These are phyloP conservation scores for Tetragonisca angustula DNA, from an alignment of 2,888 invertebrate species.

Conservation along the genomic window DNA sequence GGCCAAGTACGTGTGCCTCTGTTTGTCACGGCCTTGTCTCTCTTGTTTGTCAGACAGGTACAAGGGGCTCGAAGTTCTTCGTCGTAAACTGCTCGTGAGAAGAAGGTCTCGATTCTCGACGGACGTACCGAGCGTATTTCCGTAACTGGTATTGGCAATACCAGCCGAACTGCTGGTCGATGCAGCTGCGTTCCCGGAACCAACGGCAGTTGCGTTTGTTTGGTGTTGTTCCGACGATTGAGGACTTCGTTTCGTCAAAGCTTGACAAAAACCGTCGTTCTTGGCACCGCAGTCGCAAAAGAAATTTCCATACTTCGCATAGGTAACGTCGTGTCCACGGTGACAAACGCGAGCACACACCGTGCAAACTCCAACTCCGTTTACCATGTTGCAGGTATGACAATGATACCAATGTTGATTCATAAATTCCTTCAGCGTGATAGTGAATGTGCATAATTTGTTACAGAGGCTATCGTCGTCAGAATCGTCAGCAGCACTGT, in stretches of 20 bases:
- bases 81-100: slow-evolving; percentile 86
- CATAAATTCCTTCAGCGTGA: slow-evolving; percentile 99
- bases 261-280: slow-evolving; percentile 92
- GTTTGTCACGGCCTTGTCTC: slow-evolving; percentile 83
- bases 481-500: slow-evolving; percentile 96
- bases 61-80: slow-evolving; percentile 87
- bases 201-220: slow-evolving; percentile 26
- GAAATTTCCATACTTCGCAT: slow-evolving; percentile 99
- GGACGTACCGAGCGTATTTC: slow-evolving; percentile 1
- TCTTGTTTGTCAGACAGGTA: slow-evolving; percentile 83
- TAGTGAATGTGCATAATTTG: slow-evolving; percentile 97
- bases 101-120: slow-evolving; percentile 84
- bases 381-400: slow-evolving; percentile 99
- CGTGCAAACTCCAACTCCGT: slow-evolving; percentile 98
- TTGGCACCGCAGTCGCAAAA: slow-evolving; percentile 99
- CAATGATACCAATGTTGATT: slow-evolving; percentile 99
- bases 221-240: slow-evolving; percentile 84
- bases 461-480: slow-evolving; percentile 95
- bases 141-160: slow-evolving; percentile 16
- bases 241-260: slow-evolving; percentile 86
- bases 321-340: slow-evolving; percentile 97
- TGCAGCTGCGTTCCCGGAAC: slow-evolving; percentile 56
- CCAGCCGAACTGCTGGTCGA: not conserved
- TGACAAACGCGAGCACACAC: slow-evolving; percentile 99
- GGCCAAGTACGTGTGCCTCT: slow-evolving; percentile 84